phyloP scores from a whole-genome alignment of 2,888 invertebrate species.

The Harpagoxenus sublaevis region DNA sequence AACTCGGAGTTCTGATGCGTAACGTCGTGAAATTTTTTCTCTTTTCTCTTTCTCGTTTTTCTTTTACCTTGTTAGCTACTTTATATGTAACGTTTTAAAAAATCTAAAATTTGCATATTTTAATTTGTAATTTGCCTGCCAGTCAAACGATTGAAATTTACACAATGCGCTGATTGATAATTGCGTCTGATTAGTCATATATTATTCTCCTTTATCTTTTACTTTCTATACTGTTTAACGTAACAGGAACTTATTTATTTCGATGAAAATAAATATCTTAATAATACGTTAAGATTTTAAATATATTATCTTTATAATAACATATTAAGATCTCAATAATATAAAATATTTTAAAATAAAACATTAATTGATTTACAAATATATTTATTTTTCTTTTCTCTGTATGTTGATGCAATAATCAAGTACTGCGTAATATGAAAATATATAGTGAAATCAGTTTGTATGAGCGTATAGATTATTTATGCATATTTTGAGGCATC shows the following conservation, averaged over 20 bases:
- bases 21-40: constrained; percentile 16
- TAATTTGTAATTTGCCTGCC: not conserved
- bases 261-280: not conserved
- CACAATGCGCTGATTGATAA: not conserved
- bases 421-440: not conserved
- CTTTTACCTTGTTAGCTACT: constrained; percentile 38
- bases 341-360: not conserved
- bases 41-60: constrained; percentile 5
- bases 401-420: not conserved
- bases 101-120: not conserved
- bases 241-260: not conserved
- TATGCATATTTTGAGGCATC: not conserved
- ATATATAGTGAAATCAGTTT: not conserved
- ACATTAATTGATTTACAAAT: not conserved
- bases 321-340: not conserved
- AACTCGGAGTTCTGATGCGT: constrained; percentile 51
- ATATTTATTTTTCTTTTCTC: not conserved
- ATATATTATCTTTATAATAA: too few species aligned
- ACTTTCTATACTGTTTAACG: not conserved
- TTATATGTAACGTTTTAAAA: constrained; percentile 15
- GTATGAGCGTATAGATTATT: not conserved
- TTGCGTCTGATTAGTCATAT: not conserved
- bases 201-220: not conserved
- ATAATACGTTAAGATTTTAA: not conserved
- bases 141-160: not conserved